Evolutionary conservation across 2,113 vertebrate genomes (phyloP).

Genomic region (Nycticebus coucang): DNA sequence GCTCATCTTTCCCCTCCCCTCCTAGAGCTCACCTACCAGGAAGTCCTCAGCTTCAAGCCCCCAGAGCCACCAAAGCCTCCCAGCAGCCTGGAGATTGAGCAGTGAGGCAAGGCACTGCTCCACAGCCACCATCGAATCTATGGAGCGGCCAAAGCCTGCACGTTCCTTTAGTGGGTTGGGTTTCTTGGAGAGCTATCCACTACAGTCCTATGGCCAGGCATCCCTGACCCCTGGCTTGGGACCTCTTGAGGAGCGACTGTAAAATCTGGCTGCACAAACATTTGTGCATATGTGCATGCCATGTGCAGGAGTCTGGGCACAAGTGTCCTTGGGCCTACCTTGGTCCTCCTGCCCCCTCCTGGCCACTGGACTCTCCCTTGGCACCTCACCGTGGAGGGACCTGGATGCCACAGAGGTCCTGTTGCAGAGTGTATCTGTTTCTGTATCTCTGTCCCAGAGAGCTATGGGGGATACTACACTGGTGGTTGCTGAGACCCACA

Average conservation of each 20-base stretch:
- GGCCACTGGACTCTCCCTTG: background rate
- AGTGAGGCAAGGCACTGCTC: slow-evolving; percentile 81
- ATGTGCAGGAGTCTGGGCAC: background rate
- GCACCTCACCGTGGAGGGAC: background rate
- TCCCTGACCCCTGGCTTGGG: background rate
- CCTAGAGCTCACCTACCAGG: slow-evolving; percentile 95
- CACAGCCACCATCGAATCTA: accelerated
- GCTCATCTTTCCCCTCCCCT: background rate
- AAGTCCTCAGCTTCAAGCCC: slow-evolving; percentile 93
- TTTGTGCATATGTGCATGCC: background rate
- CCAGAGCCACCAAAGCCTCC: slow-evolving; percentile 85
- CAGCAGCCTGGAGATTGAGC: slow-evolving; percentile 92
- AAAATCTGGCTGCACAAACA: background rate
- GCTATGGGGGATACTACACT: background rate
- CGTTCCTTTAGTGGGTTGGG: background rate
- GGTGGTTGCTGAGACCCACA: background rate
- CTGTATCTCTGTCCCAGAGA: background rate
- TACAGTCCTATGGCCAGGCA: background rate
- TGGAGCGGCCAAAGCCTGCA: background rate
- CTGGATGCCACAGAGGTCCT: background rate
- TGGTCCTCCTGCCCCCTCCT: background rate
- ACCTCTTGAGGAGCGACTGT: background rate
- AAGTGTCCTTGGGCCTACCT: background rate
- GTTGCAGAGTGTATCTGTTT: background rate
- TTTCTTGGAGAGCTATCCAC: slow-evolving; percentile 38